phyloP scores from a whole-genome alignment of 2,113 vertebrate species.

The Tiliqua scincoides region DNA sequence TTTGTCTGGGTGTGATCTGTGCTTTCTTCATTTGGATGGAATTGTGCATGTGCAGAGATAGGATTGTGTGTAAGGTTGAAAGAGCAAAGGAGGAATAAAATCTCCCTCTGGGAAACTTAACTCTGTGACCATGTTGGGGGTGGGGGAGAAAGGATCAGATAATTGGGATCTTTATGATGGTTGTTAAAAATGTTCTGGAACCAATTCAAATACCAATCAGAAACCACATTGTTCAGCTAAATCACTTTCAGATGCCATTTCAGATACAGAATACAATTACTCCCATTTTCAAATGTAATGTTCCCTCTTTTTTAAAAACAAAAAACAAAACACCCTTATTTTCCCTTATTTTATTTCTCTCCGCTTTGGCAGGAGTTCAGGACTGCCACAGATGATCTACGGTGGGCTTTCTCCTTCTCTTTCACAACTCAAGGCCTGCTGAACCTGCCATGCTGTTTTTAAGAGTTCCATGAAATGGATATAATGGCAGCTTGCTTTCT shows the following conservation, averaged over 20 bases:
- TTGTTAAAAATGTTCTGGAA: constrained; percentile 87
- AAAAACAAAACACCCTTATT: constrained; percentile 60
- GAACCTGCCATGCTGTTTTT: constrained; percentile 60
- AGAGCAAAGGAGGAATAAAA: constrained; percentile 33
- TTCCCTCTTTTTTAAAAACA: constrained; percentile 67
- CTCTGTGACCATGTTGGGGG: constrained; percentile 69
- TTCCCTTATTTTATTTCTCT: constrained; percentile 84
- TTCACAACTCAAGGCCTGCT: constrained; percentile 63
- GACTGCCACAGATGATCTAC: constrained; percentile 83
- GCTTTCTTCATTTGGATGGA: not conserved
- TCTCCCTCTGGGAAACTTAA: constrained; percentile 67
- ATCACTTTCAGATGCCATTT: constrained; percentile 95
- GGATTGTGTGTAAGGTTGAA: constrained; percentile 45
- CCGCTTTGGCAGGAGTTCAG: constrained; percentile 84
- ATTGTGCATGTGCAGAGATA: not conserved
- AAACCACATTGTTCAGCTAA: constrained; percentile 90
- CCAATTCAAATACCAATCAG: constrained; percentile 89
- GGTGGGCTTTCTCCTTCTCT: constrained; percentile 79
- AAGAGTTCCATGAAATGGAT: constrained; percentile 63
- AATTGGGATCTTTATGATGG: constrained; percentile 86
- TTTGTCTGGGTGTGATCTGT: not conserved
- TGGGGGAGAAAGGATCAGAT: constrained; percentile 76
- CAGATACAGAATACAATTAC: constrained; percentile 88
- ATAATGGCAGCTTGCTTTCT: constrained; percentile 70
- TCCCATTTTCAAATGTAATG: constrained; percentile 92